Evolutionary conservation across 2,113 vertebrate species (phyloP), one percentile per base, ranked within the genome.

Genomic region (Sinocyclocheilus anophthalmus): DNA sequence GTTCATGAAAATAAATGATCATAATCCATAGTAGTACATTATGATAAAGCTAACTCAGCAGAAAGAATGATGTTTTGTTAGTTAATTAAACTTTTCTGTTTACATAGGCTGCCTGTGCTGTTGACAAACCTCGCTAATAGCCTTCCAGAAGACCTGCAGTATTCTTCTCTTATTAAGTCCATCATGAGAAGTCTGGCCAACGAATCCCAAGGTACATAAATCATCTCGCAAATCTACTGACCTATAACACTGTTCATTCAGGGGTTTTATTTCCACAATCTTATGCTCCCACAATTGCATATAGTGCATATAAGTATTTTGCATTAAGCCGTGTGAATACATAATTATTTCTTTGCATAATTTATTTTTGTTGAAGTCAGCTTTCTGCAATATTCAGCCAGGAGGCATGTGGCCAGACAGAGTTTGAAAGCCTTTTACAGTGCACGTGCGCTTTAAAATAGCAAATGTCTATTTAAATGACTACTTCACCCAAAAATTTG

Each of bases 141-240:
- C 86, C 79, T 95, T 84, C 92, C 94, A 2, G 86, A 91, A 67
- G 91, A 76, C 42, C 82, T 94, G 42, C 93, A 91, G 30, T 92
- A 91, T 65, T 59, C 90, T 37, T 2, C 87, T 0, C 7, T 78
- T 69, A 87, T 94, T 8, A 93, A 92, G 89, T 88, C 89, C 53
- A 42, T 94, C 65, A 88, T 88, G 73, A 84, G 3, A 82, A 84
- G 37, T 18, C 85, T 94, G 63, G 91, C 92, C 50, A 86, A 7
- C 14, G 93, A 94, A 85, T 85, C 90, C 82, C 88, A 87, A 93
- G 94, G 95, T 95, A 94, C 88, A 84, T 61, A 18, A 69, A 72
- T 11, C 45, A 18, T 20, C n/a, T 79, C 3, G 3, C 50, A 70
- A 59, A 75, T 45, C 65, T 69, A 24, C 45, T 83, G 13, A 61